Conservation (phyloP, 2,888 invertebrate species). For the Zygaena filipendulae region DNA sequence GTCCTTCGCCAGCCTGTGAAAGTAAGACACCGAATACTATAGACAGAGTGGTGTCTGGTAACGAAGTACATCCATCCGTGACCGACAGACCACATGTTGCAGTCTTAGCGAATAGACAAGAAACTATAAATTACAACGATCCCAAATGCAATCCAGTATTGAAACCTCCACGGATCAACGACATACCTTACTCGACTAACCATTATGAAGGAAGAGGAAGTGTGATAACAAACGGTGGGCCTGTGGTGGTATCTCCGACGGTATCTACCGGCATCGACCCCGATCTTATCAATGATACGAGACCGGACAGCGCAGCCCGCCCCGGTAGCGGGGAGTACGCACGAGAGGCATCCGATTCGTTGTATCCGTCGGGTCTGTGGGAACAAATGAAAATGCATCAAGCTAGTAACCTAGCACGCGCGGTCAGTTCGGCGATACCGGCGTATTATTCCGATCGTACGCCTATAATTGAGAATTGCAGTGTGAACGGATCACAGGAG, state of each 20-base stretch:
- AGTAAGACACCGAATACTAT: conserved; percentile 81
- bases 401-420: conserved; percentile 66
- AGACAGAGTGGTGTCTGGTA: conserved; percentile 76
- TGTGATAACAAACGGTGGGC: conserved; percentile 70
- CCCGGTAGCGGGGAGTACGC: conserved; percentile 83
- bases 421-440: conserved; percentile 66
- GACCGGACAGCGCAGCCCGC: conserved; percentile 68
- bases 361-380: conserved; percentile 86
- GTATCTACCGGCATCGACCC: conserved; percentile 83
- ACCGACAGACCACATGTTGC: conserved; percentile 67
- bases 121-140: conserved; percentile 42
- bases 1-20: conserved; percentile 78
- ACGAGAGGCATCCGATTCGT: conserved; percentile 76
- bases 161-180: conserved; percentile 76
- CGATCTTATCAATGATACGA: conserved; percentile 86
- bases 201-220: conserved; percentile 77
- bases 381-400: conserved; percentile 69
- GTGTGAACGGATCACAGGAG: conserved; percentile 68
- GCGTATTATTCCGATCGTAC: conserved; percentile 78
- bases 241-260: conserved; percentile 79
- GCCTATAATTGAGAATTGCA: conserved; percentile 75
- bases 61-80: conserved; percentile 55
- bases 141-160: conserved; percentile 73
- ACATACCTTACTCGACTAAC: conserved; percentile 75
- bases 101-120: conserved; percentile 65